These are phyloP conservation scores for Cantharis rustica DNA, from an alignment of 2,888 invertebrate species.

Conservation along the genomic window DNA sequence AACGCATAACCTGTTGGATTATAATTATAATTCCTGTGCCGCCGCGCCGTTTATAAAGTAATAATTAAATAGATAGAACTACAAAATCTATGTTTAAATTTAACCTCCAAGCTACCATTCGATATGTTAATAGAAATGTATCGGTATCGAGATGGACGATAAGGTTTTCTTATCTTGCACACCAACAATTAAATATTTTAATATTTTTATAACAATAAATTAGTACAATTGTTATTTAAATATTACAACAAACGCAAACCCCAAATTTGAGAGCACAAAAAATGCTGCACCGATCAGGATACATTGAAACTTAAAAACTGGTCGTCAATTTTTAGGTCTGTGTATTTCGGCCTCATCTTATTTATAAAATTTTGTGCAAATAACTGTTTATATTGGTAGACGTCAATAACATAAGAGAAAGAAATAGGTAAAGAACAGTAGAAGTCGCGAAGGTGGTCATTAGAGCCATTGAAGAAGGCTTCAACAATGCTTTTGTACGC, in stretches of 20 bases:
- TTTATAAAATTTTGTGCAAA: slow-evolving; percentile 32
- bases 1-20: not conserved
- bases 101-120: slow-evolving; percentile 19
- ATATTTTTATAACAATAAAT: slow-evolving; percentile 7
- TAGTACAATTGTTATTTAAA: not conserved
- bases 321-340: not conserved
- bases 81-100: slow-evolving; percentile 12
- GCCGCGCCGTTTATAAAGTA: slow-evolving; percentile 20
- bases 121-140: slow-evolving; percentile 27
- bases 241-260: not conserved
- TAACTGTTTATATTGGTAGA: slow-evolving; percentile 35
- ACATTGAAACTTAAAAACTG: not conserved
- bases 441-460: slow-evolving; percentile 41
- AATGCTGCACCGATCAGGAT: not conserved
- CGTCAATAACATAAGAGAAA: slow-evolving; percentile 25
- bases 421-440: slow-evolving; percentile 30
- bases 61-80: slow-evolving; percentile 23
- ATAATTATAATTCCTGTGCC: slow-evolving; percentile 3
- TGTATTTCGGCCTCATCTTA: not conserved
- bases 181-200: slow-evolving; percentile 6
- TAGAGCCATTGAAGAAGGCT: slow-evolving; percentile 41
- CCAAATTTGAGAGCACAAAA: not conserved
- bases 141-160: slow-evolving; percentile 22
- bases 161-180: slow-evolving; percentile 15
- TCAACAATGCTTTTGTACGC: slow-evolving; percentile 35